Evolutionary conservation across 1,140 invertebrate species (phyloP).

Genomic region (Augochlora pura): DNA sequence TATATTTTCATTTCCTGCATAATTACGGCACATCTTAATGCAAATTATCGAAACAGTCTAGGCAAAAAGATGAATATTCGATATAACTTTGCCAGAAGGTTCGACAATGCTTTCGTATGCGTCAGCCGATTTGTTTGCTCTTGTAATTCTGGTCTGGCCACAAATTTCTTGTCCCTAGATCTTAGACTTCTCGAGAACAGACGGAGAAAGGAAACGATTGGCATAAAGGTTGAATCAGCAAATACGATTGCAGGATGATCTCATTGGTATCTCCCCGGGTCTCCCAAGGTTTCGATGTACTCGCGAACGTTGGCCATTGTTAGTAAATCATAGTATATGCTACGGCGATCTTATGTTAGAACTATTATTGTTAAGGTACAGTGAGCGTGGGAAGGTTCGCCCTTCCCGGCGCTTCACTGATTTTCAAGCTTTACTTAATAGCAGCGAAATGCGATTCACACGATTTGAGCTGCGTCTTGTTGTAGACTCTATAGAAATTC

Average conservation of each 20-base stretch:
- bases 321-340: neutral
- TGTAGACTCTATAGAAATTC: neutral
- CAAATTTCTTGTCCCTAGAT: too few relatives aligned
- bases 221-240: neutral
- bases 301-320: neutral
- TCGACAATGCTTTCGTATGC: too few relatives aligned
- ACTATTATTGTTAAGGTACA: conserved; percentile 31
- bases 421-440: conserved; percentile 54
- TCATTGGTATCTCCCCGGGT: neutral
- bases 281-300: neutral
- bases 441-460: conserved; percentile 18
- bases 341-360: conserved; percentile 7
- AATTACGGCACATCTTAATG: too few relatives aligned
- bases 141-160: too few relatives aligned
- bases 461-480: conserved; percentile 23
- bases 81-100: too few relatives aligned
- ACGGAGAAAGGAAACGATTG: too few relatives aligned
- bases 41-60: too few relatives aligned
- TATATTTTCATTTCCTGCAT: too few relatives aligned
- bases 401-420: conserved; percentile 20
- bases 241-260: neutral
- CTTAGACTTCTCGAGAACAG: too few relatives aligned
- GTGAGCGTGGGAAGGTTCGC: neutral
- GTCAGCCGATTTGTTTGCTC: too few relatives aligned
- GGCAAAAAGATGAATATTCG: too few relatives aligned